Evolutionary conservation across 2,113 vertebrate genomes (phyloP).

Genomic region (Tenrec ecaudatus): DNA sequence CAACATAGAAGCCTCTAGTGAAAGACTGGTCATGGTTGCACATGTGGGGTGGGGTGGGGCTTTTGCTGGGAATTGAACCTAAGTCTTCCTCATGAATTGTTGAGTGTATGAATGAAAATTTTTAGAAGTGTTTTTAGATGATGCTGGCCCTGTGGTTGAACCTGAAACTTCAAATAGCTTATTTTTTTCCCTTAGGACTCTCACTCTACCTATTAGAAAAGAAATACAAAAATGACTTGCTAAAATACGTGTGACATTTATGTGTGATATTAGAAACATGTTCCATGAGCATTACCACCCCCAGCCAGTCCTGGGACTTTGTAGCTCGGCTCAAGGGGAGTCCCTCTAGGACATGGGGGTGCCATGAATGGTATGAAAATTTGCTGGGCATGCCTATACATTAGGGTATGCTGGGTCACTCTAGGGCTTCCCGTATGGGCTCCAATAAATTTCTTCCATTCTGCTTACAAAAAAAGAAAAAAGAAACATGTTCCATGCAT

Average conservation of each 20-base stretch:
- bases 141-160: not conserved
- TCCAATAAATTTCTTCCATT: no score
- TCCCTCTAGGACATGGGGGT: no score
- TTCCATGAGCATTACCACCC: not conserved
- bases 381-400: no score
- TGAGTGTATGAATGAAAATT: not conserved
- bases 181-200: not conserved
- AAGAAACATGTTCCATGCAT: not conserved
- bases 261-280: not conserved
- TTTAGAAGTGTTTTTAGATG: not conserved
- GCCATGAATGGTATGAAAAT: no score
- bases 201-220: not conserved
- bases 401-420: no score
- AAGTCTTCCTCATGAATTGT: not conserved
- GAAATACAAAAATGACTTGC: not conserved
- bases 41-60: no score
- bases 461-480: no score
- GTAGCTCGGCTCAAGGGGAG: no score
- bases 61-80: not conserved
- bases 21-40: not conserved
- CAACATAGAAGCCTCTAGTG: not conserved
- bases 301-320: no score
- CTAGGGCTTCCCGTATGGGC: no score
- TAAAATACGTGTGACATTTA: not conserved
- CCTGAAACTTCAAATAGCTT: not conserved